Percentiles rank a stretch among this genome's conserved stretches.
Conservation (phyloP, 2,888 invertebrate genomes). For the Trachelus stipa region DNA sequence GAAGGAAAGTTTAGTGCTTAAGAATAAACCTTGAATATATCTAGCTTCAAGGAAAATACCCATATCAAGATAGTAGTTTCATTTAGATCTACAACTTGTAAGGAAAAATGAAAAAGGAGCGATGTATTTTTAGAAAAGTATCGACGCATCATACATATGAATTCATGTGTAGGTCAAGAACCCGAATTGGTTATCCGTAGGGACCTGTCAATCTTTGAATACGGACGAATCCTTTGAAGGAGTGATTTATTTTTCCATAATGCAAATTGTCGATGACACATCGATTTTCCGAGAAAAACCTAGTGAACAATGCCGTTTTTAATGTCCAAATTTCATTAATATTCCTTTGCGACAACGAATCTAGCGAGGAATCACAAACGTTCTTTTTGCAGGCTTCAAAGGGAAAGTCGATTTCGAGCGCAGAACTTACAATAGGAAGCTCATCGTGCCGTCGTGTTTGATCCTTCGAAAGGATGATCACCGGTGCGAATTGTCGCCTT, state of each 20-base stretch:
- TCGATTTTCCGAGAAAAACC: no score
- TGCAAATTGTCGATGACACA: not conserved
- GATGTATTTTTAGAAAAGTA: no score
- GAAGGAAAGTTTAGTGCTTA: no score
- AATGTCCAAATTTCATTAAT: no score
- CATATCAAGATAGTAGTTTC: not conserved
- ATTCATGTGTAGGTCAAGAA: constrained; percentile 33
- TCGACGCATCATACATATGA: constrained; percentile 18
- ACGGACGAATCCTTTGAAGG: not conserved
- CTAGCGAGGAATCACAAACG: no score
- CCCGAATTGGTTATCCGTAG: constrained; percentile 31
- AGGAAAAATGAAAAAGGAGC: no score
- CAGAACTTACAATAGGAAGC: constrained; percentile 64
- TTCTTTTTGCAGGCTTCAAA: not conserved
- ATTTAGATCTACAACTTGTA: not conserved
- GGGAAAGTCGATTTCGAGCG: constrained; percentile 17
- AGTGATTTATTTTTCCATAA: not conserved
- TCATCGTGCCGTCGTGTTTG: constrained; percentile 49
- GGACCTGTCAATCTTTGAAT: constrained; percentile 22
- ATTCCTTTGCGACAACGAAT: no score
- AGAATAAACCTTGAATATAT: no score
- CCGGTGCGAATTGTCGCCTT: constrained; percentile 1
- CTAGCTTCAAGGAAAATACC: no score
- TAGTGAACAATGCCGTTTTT: no score
- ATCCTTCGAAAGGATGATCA: not conserved